phyloP scores from a whole-genome alignment of 2,113 vertebrate species.

The Leptobrachium ailaonicum region DNA sequence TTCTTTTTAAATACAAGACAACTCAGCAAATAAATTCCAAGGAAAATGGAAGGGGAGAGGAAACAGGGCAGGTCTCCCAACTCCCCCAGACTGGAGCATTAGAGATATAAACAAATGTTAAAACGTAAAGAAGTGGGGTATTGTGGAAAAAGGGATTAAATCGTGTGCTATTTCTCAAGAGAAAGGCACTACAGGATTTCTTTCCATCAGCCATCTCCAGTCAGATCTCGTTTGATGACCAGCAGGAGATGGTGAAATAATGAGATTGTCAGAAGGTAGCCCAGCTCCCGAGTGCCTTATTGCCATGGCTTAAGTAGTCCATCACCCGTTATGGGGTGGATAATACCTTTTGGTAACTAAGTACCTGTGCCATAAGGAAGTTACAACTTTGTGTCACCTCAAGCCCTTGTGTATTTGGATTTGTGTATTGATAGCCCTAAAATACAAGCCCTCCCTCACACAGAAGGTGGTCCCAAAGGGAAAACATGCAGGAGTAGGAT shows the following conservation, averaged over 20 bases:
- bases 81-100: slow-evolving; percentile 10
- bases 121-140: background rate
- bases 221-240: slow-evolving; percentile 11
- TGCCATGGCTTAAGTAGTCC: slow-evolving; percentile 22
- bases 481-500: background rate
- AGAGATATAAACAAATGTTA: background rate
- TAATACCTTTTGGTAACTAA: slow-evolving; percentile 12
- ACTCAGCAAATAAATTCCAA: slow-evolving; percentile 41
- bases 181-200: background rate
- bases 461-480: background rate
- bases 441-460: slow-evolving; percentile 15
- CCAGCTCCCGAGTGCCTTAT: slow-evolving; percentile 37
- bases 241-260: slow-evolving; percentile 22
- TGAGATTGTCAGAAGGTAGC: slow-evolving; percentile 33
- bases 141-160: slow-evolving; percentile 6
- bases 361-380: slow-evolving; percentile 17
- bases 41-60: slow-evolving; percentile 12
- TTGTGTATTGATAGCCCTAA: slow-evolving; percentile 36
- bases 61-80: background rate
- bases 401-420: slow-evolving; percentile 38
- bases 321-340: background rate
- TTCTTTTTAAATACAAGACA: slow-evolving; percentile 43
- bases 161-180: slow-evolving; percentile 22
- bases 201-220: background rate
- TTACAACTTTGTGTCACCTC: slow-evolving; percentile 29